Base-by-base conservation (phyloP, 1,140 invertebrate species). In the Scylla paramamosain region DNA sequence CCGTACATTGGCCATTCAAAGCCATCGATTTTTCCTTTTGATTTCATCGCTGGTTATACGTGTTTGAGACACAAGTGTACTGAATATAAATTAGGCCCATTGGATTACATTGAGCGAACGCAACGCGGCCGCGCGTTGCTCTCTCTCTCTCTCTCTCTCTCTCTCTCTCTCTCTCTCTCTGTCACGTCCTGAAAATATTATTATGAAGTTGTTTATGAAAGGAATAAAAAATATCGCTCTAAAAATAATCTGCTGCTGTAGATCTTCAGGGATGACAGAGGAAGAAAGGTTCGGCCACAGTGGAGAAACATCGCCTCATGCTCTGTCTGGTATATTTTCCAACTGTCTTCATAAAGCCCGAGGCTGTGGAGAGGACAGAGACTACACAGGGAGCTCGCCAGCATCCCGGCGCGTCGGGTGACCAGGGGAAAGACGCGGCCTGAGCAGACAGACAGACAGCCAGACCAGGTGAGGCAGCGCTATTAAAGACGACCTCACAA, bases 401-500 rank as follows among this genome's bases (percentile, higher is more conserved):
- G 20, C 67, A 77, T 8, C 67, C 67, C 8, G 20, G 25, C 67
- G n/a, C 67, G 67, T n/a, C 25, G 67, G 67, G 67, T 77, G 67
- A 77, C 67, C 67, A n/a, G 67, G 6, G n/a, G 67, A 77, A n/a
- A 20, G 25, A 77, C 67, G 67, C 25, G 67, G 67, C 25, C 67
- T 7, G 67, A n/a, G 67, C 67, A 77, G 20, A 77, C 67, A 77
- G n/a, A 77, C 67, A 77, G 67, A 59, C 52, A 59, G 52, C 12
- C 52, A 20, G 52, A n/a, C 67, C 67, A 77, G 67, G 67, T 77
- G 67, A 77, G 25, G 67, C 10, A 77, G 67, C 67, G n/a, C 20
- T 77, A 77, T 77, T 77, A 77, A 77, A 77, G 67, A n/a, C 67
- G 67, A 77, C 67, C 67, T 77, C 67, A 77, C 67, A 77, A 88